These are phyloP conservation scores for Buceros bicornis DNA, from an alignment of 2,797 vertebrate genomes.

Conservation along the genomic window DNA sequence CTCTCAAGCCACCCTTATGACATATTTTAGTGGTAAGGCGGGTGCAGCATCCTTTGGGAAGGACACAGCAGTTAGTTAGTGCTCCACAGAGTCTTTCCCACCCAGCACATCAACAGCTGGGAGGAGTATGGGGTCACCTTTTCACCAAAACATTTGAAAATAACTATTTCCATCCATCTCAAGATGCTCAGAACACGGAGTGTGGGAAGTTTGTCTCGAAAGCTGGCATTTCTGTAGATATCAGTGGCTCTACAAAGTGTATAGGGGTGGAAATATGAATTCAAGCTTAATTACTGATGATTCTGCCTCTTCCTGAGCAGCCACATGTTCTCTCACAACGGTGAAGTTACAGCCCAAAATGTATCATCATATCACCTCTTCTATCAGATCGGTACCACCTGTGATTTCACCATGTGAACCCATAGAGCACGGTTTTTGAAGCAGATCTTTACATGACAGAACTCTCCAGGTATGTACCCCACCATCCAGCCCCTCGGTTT, in stretches of 20 bases:
- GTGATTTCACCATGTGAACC: background rate
- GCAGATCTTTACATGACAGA: rapidly evolving
- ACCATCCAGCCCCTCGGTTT: background rate
- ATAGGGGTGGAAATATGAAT: rapidly evolving
- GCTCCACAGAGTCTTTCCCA: too few species aligned
- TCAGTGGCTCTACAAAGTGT: rapidly evolving
- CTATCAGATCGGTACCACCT: too few species aligned
- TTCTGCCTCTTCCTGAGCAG: background rate
- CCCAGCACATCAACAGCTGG: background rate
- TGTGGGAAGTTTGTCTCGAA: background rate
- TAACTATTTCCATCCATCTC: background rate
- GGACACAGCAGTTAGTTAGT: background rate
- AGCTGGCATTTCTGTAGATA: background rate
- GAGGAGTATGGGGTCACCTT: background rate
- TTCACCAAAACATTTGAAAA: background rate
- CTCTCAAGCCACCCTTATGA: background rate
- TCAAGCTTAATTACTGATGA: background rate
- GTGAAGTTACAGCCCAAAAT: too few species aligned
- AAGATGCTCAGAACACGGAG: background rate
- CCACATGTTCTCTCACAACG: rapidly evolving
- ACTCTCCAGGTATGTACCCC: background rate
- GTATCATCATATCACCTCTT: background rate
- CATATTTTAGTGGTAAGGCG: background rate
- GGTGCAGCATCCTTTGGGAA: background rate
- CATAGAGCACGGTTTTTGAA: background rate